Base-by-base conservation (phyloP, 2,797 vertebrate genomes). In the Octomys mimax region DNA sequence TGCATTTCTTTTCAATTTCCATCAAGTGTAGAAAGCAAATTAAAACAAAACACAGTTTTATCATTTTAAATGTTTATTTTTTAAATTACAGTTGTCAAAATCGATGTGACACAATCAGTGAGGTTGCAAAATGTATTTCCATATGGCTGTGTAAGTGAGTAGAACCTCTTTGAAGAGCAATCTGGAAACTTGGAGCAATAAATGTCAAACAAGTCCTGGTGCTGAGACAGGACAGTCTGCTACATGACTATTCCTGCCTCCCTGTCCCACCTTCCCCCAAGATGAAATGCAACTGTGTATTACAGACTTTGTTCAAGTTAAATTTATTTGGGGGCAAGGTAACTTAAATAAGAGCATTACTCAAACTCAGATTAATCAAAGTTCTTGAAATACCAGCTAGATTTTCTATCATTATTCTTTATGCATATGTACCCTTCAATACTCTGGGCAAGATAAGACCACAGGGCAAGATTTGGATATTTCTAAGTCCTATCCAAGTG, bases 321-420 rank as follows among this genome's bases (percentile, higher is more conserved):
- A 24, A 49, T 88, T 81, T 62, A 73, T 1, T 0, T 73, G n/a
- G 26, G 70, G 5, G 10, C 6, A 59, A 36, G 36, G 11, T 46
- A 87, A 57, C 62, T 80, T 57, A 22, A 31, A 89, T 70, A 59
- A 71, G 66, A 16, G 46, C 57, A 59, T 5, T 26, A 33, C 36
- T 87, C 68, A 91, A 87, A 95, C 2, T 57, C 49, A 33, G 21
- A 39, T 77, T 68, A 78, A 82, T 66, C 59, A 82, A 92, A 77
- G 42, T 16, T 71, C 77, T 49, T 83, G 59, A 81, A 49, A 70
- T 14, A 4, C 46, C n/a, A 36, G 70, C 54, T 84, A 49, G 21
- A 39, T 49, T 91, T 85, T 28, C 57, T 83, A 26, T 49, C 19
- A 36, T 83, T 59, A 10, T 19, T 79, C 62, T 28, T 12, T 52